Conservation (phyloP, 1,140 invertebrate species). For the Copidosoma floridanum region DNA sequence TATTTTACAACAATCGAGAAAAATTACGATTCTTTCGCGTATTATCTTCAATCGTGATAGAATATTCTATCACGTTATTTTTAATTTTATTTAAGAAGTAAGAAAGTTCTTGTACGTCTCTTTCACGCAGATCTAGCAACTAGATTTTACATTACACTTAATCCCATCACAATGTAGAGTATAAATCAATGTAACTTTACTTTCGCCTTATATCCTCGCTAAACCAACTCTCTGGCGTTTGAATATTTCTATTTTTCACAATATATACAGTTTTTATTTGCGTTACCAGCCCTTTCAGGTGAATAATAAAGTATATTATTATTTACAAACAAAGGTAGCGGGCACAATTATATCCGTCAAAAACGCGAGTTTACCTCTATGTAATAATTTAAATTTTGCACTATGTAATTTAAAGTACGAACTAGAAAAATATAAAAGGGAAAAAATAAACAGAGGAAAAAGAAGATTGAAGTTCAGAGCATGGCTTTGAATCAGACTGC, state of each 20-base stretch:
- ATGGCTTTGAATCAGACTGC: neutral
- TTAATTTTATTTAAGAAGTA: no score
- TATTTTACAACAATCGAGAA: slow-evolving; percentile 58
- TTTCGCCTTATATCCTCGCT: no score
- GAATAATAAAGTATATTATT: slow-evolving; percentile 48
- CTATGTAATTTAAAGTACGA: slow-evolving; percentile 40
- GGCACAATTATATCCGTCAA: slow-evolving; percentile 26
- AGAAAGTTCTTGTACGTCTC: slow-evolving; percentile 12
- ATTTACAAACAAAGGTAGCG: slow-evolving; percentile 42
- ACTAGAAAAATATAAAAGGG: slow-evolving; percentile 7
- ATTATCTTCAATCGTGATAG: no score
- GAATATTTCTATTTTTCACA: no score
- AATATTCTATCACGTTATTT: no score
- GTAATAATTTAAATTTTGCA: slow-evolving; percentile 32
- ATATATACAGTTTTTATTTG: slow-evolving; percentile 37
- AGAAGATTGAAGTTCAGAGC: neutral
- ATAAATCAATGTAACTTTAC: slow-evolving; percentile 41
- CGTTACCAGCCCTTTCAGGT: slow-evolving; percentile 32
- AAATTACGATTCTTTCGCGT: slow-evolving; percentile 51
- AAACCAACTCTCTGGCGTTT: no score
- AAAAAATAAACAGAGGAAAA: slow-evolving; percentile 11
- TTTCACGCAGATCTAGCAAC: slow-evolving; percentile 32
- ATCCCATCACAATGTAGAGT: slow-evolving; percentile 46
- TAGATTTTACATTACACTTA: slow-evolving; percentile 49
- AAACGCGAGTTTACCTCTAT: slow-evolving; percentile 36